Evolutionary conservation across 2,888 invertebrate genomes (phyloP), one percentile per base, ranked within the genome.

Genomic region (Cantharis rustica): DNA sequence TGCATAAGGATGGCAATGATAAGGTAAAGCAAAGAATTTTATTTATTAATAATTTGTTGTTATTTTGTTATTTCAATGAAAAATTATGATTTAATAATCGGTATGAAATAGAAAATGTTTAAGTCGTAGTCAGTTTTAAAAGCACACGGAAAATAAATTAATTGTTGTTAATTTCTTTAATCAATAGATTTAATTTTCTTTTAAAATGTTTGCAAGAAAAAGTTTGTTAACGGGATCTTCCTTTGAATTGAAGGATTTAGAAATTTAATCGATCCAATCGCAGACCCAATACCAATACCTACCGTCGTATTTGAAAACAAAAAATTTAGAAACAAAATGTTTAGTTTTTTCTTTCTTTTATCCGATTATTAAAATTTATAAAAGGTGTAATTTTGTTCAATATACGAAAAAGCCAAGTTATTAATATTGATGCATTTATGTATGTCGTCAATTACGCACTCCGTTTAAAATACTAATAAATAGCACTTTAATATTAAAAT

Each of bases 401-500:
- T 47, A 31, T 7, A 47, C 47, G n/a, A 47, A 47, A 47, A n/a
- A n/a, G n/a, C n/a, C 2, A 47, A 47, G n/a, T 47, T n/a, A 47
- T 47, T 47, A 47, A 47, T 47, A 47, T 47, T 47, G 47, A n/a
- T n/a, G 47, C 4, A n/a, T n/a, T 47, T 47, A n/a, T 47, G n/a
- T 47, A 47, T n/a, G n/a, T n/a, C n/a, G n/a, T 47, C 64, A 66
- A 66, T 66, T 66, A 66, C 17, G 11, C 11, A 66, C 13, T 66
- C 64, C 64, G 20, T 66, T 66, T 66, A 66, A 66, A 66, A 20
- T 66, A 20, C 23, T 66, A 66, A 20, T 66, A 66, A 66, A 66
- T 23, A 66, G n/a, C 23, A n/a, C 16, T 66, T 66, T 66, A 66
- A 66, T 66, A 66, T 66, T 66, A 66, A 66, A 66, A 66, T 66